Base-by-base conservation (phyloP, 2,797 vertebrate species). In the Okamejei kenojei region DNA sequence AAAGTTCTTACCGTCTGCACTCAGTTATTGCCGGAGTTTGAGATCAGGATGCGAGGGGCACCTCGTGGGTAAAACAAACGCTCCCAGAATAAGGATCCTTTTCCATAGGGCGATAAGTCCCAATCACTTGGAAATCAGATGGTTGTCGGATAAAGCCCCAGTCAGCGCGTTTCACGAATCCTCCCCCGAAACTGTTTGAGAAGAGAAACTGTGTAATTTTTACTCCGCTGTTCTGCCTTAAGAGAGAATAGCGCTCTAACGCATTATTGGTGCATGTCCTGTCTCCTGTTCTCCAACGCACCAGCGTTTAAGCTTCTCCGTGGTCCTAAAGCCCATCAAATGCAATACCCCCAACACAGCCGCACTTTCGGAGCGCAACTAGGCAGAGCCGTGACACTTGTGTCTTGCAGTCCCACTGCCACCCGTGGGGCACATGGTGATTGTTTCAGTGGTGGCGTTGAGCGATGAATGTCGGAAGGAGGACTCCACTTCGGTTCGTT, bases 1-100 rank as follows among this genome's bases (percentile, higher is more conserved):
- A 32, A 88, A 88, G 84, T 88, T 88, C 84, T 88, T 88, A 88
- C 84, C 84, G 32, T 65, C n/a, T 88, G n/a, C 65, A 21, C 63
- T 68, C 84, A 88, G 63, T 88, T 68, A 65, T 63, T 8, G 61
- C 84, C 19, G 84, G 84, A 88, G 84, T 88, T 88, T 88, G 84
- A 35, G 84, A 68, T 88, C 63, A 68, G 84, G 84, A 88, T n/a
- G 84, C 84, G 84, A 68, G 84, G 35, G 84, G n/a, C n/a, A 68
- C 84, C n/a, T 88, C n/a, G 61, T 68, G 84, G 84, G 65, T 32
- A 88, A 68, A 88, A 32, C 15, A n/a, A 88, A 68, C 32, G 1
- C 38, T 65, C 84, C 63, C 63, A 35, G 63, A 63, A 88, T 65
- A n/a, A 32, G 29, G 82, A 88, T 35, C 17, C 61, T 88, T 88